These are phyloP conservation scores for Notolabrus celidotus DNA, from an alignment of 2,797 vertebrate genomes.

Conservation along the genomic window DNA sequence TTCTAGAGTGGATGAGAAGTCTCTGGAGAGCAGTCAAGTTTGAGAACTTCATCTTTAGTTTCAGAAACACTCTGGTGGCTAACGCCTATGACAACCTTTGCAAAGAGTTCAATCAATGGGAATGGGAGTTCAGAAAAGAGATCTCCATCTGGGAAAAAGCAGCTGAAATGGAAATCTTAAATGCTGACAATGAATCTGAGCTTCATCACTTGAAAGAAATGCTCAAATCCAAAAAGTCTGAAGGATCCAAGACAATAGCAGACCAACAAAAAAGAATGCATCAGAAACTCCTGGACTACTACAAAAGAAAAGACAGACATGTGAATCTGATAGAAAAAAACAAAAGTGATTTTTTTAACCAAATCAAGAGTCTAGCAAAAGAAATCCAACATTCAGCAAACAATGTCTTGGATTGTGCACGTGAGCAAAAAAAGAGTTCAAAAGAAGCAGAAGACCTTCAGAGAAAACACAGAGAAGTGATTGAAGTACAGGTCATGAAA, in stretches of 20 bases:
- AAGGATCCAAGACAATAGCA: neutral
- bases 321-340: conserved; percentile 72
- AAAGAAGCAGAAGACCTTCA: conserved; percentile 47
- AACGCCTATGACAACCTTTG: conserved; percentile 73
- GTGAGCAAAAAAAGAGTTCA: conserved; percentile 25
- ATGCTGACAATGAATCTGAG: conserved; percentile 18
- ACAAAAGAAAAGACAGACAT: conserved; percentile 41
- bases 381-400: conserved; percentile 48
- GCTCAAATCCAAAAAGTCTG: neutral
- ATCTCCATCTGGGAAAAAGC: conserved; percentile 47
- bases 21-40: conserved; percentile 81
- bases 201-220: neutral
- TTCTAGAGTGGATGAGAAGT: conserved; percentile 78
- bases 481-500: conserved; percentile 58
- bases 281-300: conserved; percentile 44
- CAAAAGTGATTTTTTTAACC: conserved; percentile 59
- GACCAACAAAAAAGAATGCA: conserved; percentile 1
- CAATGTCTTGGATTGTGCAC: conserved; percentile 12
- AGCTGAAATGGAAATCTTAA: conserved; percentile 60
- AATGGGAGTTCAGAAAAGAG: conserved; percentile 73
- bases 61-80: conserved; percentile 78
- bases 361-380: conserved; percentile 18
- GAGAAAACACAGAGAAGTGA: conserved; percentile 20
- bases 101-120: conserved; percentile 67
- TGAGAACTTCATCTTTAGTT: conserved; percentile 83